A percentile compares a stretch with the other conserved stretches of the same genome.
Conservation (phyloP, 2,797 vertebrate species). For the Catamblyrhynchus diadema region DNA sequence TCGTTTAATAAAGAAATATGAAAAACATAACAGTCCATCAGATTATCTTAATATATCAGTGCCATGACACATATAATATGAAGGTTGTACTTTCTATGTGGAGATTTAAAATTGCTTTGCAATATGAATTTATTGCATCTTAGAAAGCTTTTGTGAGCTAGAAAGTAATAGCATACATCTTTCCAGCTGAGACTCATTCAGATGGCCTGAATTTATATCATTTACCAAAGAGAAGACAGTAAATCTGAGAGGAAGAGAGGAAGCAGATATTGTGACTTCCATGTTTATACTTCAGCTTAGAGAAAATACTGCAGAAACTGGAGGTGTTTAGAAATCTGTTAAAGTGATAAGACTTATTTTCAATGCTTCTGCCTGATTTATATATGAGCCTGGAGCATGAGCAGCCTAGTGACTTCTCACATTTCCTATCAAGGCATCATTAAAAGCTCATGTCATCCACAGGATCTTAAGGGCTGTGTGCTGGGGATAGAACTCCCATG, state of each 20-base stretch:
- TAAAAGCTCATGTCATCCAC: background rate
- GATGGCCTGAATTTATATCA: background rate
- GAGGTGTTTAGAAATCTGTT: constrained; percentile 1
- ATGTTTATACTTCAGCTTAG: background rate
- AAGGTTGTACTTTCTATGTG: background rate
- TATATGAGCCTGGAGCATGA: background rate
- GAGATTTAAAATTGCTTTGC: constrained; percentile 17
- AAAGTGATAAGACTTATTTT: background rate
- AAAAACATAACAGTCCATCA: background rate
- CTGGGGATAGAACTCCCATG: background rate
- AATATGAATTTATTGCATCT: constrained; percentile 22
- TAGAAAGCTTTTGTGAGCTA: background rate
- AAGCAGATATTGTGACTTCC: background rate
- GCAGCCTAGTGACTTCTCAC: background rate
- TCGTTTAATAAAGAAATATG: constrained; percentile 8
- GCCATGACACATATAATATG: background rate
- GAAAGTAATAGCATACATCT: background rate
- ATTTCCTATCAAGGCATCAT: background rate
- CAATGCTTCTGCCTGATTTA: background rate
- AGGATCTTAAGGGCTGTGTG: background rate
- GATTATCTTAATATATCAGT: background rate
- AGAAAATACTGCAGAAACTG: background rate
- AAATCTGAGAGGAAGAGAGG: background rate
- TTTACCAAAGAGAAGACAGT: constrained; percentile 3
- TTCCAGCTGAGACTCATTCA: background rate